Conservation (phyloP, 1,140 invertebrate genomes). For the Cherax destructor region DNA sequence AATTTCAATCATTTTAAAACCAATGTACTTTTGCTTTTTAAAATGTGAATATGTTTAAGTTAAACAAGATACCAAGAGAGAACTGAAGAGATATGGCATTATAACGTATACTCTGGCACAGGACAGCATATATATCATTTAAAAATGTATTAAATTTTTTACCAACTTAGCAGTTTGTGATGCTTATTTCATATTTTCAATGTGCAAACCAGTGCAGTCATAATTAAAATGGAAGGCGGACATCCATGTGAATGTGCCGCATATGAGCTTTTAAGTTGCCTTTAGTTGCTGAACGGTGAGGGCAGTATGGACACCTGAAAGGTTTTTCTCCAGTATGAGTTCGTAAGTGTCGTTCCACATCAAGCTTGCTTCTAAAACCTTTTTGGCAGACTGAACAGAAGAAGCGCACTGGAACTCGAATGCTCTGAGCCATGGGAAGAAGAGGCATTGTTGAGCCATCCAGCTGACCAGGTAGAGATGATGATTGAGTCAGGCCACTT, state of each 20-base stretch:
- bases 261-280: constrained; percentile 67
- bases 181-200: background rate
- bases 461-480: constrained; percentile 39
- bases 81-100: background rate
- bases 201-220: background rate
- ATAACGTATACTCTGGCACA: background rate
- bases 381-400: constrained; percentile 66
- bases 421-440: constrained; percentile 15
- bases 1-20: background rate
- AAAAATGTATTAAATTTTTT: background rate
- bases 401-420: constrained; percentile 51
- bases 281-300: constrained; percentile 73
- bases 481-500: constrained; percentile 40
- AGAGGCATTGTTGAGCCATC: constrained; percentile 24
- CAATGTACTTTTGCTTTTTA: background rate
- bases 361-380: constrained; percentile 64
- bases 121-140: background rate
- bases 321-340: constrained; percentile 76
- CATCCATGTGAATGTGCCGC: constrained; percentile 58
- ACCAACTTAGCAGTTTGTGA: background rate
- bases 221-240: constrained; percentile 23
- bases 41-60: background rate
- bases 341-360: constrained; percentile 61
- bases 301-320: constrained; percentile 76
- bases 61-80: background rate